Conservation (phyloP, 2,797 vertebrate species). For the Gymnothorax javanicus region DNA sequence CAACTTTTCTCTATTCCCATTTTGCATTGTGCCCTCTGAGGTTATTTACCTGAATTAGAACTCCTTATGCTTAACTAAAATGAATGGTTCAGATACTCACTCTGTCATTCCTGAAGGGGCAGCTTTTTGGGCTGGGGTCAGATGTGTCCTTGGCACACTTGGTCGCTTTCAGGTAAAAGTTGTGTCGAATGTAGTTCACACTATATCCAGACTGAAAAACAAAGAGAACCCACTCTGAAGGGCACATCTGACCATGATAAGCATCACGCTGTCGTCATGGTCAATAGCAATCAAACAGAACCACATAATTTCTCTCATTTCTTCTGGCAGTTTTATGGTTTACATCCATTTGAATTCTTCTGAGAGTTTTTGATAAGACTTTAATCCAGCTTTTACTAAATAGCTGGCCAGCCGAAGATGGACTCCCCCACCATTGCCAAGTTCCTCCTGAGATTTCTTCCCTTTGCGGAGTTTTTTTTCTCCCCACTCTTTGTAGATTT, state of each 20-base stretch:
- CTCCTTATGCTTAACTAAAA: too few relatives aligned
- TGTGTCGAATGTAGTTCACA: conserved; percentile 60
- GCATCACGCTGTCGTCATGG: not conserved
- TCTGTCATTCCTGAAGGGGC: conserved; percentile 68
- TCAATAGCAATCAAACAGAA: not conserved
- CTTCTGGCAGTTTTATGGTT: not conserved
- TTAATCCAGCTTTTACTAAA: too few relatives aligned
- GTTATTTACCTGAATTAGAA: too few relatives aligned
- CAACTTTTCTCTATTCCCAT: too few relatives aligned
- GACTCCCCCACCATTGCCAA: too few relatives aligned
- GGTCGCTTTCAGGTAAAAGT: conserved; percentile 69
- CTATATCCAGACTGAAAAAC: conserved; percentile 62
- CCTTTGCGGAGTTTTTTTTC: too few relatives aligned
- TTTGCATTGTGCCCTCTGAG: too few relatives aligned
- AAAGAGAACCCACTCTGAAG: not conserved
- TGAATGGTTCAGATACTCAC: conserved; percentile 62
- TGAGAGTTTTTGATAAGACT: too few relatives aligned
- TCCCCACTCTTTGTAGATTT: too few relatives aligned
- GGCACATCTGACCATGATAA: not conserved
- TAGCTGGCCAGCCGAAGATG: too few relatives aligned
- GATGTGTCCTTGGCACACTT: conserved; percentile 57
- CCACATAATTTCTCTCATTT: not conserved
- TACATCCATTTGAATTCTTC: too few relatives aligned
- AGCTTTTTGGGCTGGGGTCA: conserved; percentile 35
- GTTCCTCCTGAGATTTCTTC: too few relatives aligned